These are phyloP conservation scores for Acleris sparsana DNA, from an alignment of 2,888 invertebrate genomes.

Conservation along the genomic window DNA sequence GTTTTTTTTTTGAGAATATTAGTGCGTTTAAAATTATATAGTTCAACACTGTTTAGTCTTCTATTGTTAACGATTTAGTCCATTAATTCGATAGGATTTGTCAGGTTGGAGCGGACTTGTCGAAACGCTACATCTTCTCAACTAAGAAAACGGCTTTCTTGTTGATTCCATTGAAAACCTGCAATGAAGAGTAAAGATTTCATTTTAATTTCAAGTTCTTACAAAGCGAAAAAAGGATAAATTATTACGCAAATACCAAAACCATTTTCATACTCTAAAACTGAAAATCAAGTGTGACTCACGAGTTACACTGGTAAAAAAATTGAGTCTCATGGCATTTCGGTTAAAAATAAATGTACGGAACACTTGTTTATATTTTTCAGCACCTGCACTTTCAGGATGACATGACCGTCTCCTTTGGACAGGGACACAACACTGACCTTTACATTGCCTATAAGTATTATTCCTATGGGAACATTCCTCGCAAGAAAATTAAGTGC, in stretches of 20 bases:
- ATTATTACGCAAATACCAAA: no score
- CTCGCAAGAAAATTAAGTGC: slow-evolving; percentile 4
- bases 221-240: no score
- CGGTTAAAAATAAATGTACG: background rate
- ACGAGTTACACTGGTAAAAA: no score
- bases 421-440: background rate
- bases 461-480: slow-evolving; percentile 28
- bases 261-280: no score
- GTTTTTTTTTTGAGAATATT: no score
- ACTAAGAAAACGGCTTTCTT: slow-evolving; percentile 55
- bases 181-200: slow-evolving; percentile 13
- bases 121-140: slow-evolving; percentile 65
- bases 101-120: slow-evolving; percentile 3
- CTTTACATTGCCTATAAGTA: background rate
- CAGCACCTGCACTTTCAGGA: background rate
- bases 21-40: no score
- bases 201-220: no score
- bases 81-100: background rate
- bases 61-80: no score
- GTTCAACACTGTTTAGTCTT: no score
- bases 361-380: background rate
- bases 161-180: slow-evolving; percentile 10
- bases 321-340: no score
- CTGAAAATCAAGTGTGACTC: no score
- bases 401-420: background rate